Base-by-base conservation (phyloP, 2,888 invertebrate species). In the Magallana nippona region DNA sequence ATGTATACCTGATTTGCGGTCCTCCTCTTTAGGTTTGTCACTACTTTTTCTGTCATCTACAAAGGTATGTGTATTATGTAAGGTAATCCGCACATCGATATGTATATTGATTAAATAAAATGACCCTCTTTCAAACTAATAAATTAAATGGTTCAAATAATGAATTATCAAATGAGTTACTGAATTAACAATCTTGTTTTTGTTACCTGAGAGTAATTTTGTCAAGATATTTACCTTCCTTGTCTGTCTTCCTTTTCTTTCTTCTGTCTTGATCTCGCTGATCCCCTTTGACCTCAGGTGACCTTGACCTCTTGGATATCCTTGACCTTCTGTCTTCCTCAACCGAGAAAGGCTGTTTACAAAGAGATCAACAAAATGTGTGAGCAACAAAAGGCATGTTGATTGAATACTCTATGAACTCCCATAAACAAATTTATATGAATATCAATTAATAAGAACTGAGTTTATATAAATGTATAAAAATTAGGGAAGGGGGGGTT, bases 231-330 rank as follows among this genome's bases (percentile, higher is more conserved):
- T 22, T 71, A 71, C 55, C 62, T 22, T 81, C 81, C 22, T 27
- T 44, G 80, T 86, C 86, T 17, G 78, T 57, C 83, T 82, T 89
- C 81, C 87, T 86, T 63, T 87, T 83, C 78, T 89, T 90, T 56
- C 87, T 87, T 57, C 88, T 88, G 44, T 87, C 86, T 78, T 87
- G 88, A 44, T 87, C 87, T 60, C 83, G 78, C 83, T 27, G 81
- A 2, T 78, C 77, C 57, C 78, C 79, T 55, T 85, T 86, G 8
- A 86, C 84, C 56, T 87, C 87, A 55, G 82, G 81, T 27, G 89
- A 89, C 82, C 85, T 82, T 83, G 89, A 89, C 84, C 88, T 83
- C 77, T 83, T 84, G 17, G 82, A 63, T 8, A 79, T n/a, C 32
- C 81, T 81, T 55, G 63, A 81, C 60, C 77, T 44, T 32, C 63